Percentiles rank a stretch among this genome's conserved stretches.
phyloP scores from a whole-genome alignment of 1,140 invertebrate species.

The Drosophila virilis region DNA sequence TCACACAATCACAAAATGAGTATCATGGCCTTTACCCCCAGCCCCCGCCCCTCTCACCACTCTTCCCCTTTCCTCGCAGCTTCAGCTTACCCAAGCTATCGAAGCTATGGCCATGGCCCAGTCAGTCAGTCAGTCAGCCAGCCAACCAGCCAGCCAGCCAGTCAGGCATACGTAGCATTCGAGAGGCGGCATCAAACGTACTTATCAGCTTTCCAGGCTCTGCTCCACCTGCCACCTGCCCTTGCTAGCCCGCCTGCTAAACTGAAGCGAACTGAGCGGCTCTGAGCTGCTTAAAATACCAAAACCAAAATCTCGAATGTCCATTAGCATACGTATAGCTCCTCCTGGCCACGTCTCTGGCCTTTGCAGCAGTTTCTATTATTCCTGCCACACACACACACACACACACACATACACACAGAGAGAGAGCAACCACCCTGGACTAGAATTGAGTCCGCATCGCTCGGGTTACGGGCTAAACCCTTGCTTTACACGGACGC shows the following conservation, averaged over 20 bases:
- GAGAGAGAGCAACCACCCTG: constrained; percentile 30
- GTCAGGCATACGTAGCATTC: constrained; percentile 68
- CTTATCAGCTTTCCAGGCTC: constrained; percentile 72
- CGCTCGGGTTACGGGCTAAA: constrained; percentile 38
- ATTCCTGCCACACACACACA: constrained; percentile 34
- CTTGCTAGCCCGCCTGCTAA: constrained; percentile 41
- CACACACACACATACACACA: constrained; percentile 22
- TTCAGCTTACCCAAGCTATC: constrained; percentile 36
- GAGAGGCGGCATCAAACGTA: constrained; percentile 81
- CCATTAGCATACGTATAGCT: constrained; percentile 77
- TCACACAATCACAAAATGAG: constrained; percentile 83
- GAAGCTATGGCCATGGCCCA: constrained; percentile 44
- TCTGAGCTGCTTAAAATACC: constrained; percentile 80
- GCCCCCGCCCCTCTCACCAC: too few relatives aligned
- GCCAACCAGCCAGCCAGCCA: constrained; percentile 22
- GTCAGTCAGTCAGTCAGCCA: constrained; percentile 27
- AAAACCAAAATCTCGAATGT: constrained; percentile 83
- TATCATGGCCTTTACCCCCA: constrained; percentile 52
- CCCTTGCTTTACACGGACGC: constrained; percentile 20
- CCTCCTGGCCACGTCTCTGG: constrained; percentile 42
- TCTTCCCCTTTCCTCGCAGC: not conserved
- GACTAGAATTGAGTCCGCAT: constrained; percentile 30
- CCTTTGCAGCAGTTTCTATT: constrained; percentile 38
- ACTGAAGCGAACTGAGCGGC: constrained; percentile 34
- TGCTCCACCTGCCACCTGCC: constrained; percentile 47